Base-by-base conservation (phyloP, 2,797 vertebrate genomes). In the Sphenodon punctatus region DNA sequence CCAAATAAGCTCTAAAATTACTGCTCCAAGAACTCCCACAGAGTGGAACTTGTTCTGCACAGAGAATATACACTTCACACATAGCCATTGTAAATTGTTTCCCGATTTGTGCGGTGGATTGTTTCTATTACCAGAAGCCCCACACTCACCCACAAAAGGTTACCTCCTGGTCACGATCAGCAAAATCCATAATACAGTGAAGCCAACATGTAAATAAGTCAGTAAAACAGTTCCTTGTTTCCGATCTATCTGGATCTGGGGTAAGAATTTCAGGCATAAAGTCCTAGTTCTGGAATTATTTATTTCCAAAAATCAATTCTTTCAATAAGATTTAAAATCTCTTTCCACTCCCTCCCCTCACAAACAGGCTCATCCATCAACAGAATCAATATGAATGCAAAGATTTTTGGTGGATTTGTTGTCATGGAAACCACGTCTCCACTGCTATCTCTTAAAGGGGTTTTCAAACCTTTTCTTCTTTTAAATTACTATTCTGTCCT, bases 371-470 rank as follows among this genome's bases (percentile, higher is more conserved):
- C 83, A 90, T 90, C 84, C 81, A 84, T 94, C 91, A 81, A 85
- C 87, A 41, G 86, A 94, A 90, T 92, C 91, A 91, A 91, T 92
- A 93, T 61, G 81, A 93, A 92, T 92, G 91, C 90, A 86, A 93
- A 87, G 86, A 90, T 89, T 94, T 94, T 39, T 91, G 86, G 91
- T 72, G 75, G 87, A 90, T 93, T 93, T 93, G 93, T 94, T 89
- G 92, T 86, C 92, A 94, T 94, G 84, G 92, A 91, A 93, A 94
- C 93, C 64, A 76, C 77, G 90, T 93, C 75, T 90, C 70, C 63
- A 79, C 70, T 79, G 83, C 90, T 92, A 87, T 88, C 82, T 89
- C 87, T 91, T 58, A 69, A 67, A 93, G 89, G n/a, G 82, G 88
- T 88, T 90, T 89, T 85, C 78, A 86, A 87, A 90, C 89, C 89